Percentiles rank a stretch among this genome's conserved stretches.
phyloP scores from a whole-genome alignment of 2,888 invertebrate genomes.

The Mesopsocus fuscifrons region DNA sequence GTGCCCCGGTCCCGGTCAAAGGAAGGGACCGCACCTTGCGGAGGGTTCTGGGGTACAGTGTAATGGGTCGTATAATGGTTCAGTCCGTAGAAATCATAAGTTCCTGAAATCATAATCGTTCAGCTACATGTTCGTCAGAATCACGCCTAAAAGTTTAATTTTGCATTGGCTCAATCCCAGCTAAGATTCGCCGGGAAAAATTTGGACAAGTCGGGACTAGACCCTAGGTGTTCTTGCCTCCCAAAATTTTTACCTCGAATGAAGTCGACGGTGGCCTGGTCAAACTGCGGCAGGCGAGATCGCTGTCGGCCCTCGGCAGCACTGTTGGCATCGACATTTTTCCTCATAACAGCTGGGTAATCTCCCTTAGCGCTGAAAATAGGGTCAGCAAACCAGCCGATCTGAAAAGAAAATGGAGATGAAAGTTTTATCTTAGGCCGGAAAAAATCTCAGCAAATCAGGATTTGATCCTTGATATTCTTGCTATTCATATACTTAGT shows the following conservation, averaged over 20 bases:
- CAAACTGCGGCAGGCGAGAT: slow-evolving; percentile 16
- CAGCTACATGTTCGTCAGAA: no score
- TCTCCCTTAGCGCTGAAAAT: slow-evolving; percentile 24
- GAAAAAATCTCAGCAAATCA: no score
- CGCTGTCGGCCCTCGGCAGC: slow-evolving; percentile 14
- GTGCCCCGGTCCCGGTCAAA: neutral
- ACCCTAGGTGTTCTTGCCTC: no score
- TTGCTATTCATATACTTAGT: no score
- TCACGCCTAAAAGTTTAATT: no score
- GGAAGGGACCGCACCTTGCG: neutral
- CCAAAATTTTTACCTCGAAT: slow-evolving; percentile 18
- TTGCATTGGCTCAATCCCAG: no score
- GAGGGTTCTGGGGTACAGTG: neutral
- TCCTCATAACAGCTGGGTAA: slow-evolving; percentile 17
- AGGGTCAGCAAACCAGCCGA: slow-evolving; percentile 29
- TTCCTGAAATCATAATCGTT: neutral
- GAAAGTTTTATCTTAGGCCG: no score
- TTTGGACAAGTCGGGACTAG: no score
- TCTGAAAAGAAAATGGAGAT: slow-evolving; percentile 20
- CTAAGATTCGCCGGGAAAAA: no score
- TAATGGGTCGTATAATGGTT: neutral
- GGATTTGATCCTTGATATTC: no score
- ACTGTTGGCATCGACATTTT: slow-evolving; percentile 15
- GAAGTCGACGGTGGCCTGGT: slow-evolving; percentile 16
- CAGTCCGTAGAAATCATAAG: neutral